Percentiles rank a stretch among this genome's conserved stretches.
phyloP scores from a whole-genome alignment of 2,888 invertebrate species.

The Pharmacophagus antenor region DNA sequence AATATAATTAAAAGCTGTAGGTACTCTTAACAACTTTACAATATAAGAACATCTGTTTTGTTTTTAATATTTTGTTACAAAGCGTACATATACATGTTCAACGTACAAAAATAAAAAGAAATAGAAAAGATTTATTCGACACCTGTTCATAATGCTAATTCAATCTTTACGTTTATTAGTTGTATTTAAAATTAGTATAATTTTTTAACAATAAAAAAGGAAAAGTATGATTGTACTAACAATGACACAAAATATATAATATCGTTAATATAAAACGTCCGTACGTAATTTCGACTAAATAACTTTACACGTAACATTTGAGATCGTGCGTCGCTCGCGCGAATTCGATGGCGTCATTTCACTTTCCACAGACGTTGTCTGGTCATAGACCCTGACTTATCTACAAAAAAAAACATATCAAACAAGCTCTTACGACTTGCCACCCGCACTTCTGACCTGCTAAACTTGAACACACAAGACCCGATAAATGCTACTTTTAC shows the following conservation, averaged over 20 bases:
- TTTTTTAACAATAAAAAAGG: neutral
- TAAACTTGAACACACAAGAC: slow-evolving; percentile 18
- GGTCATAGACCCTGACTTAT: slow-evolving; percentile 21
- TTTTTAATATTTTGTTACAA: no score
- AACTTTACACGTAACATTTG: neutral
- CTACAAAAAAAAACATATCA: slow-evolving; percentile 6
- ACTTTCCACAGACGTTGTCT: slow-evolving; percentile 14
- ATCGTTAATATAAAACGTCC: neutral
- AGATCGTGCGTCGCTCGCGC: neutral
- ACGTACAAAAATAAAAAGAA: no score
- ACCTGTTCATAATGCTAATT: no score
- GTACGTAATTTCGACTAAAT: neutral
- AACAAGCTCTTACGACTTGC: slow-evolving; percentile 11
- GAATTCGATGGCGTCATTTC: slow-evolving; percentile 4
- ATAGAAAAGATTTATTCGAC: no score
- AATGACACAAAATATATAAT: neutral
- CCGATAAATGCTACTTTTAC: neutral
- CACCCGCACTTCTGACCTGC: slow-evolving; percentile 9
- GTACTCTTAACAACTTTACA: no score
- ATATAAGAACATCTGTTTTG: no score
- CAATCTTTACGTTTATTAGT: no score
- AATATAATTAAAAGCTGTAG: no score
- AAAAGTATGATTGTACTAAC: no score
- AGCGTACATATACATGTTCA: no score
- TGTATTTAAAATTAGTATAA: neutral